Evolutionary conservation across 1,140 invertebrate species (phyloP), one percentile per base, ranked within the genome.

Genomic region (Euschistus heros): DNA sequence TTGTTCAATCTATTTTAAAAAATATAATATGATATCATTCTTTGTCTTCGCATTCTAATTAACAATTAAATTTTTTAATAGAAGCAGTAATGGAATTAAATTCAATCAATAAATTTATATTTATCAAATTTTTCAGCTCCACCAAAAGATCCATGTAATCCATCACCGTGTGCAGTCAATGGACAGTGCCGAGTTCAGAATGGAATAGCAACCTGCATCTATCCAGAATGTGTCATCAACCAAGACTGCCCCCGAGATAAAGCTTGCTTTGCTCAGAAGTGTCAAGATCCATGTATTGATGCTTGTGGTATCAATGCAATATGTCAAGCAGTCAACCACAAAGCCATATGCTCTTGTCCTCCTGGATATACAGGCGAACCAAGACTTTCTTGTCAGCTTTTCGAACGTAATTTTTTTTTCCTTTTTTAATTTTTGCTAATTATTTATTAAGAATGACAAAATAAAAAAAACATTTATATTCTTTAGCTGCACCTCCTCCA

Each of bases 211-310:
- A 78, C 81, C 42, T 92, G 91, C 72, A 80, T 80, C 7, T 94
- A 94, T 76, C 87, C 90, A 0, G 90, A 92, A 75, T 92, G 91
- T 76, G 77, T 91, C 13, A 87, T 89, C 33, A 91, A 91, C 71
- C 84, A 86, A 54, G 89, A 92, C 68, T 94, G 91, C 77, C 80
- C 88, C 0, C 79, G 87, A 55, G 84, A 91, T 70, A 84, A 85
- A 63, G 84, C 89, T 0, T 94, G 91, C 73, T 86, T 88, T 68
- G 82, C 81, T 33, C 86, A 88, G 69, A 88, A 89, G 75, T 93
- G 91, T 71, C 76, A 82, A 66, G 87, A 92, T 76, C 89, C 90
- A 33, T 92, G 89, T 69, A 77, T 84, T 50, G 86, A 84, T 68
- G 82, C 87, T 46, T 93, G 90, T 71, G 91, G 91, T 47, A 71